Percentiles rank a stretch among this genome's conserved stretches.
Evolutionary conservation across 2,113 vertebrate species (phyloP).

Genomic region (Ptyas mucosa): DNA sequence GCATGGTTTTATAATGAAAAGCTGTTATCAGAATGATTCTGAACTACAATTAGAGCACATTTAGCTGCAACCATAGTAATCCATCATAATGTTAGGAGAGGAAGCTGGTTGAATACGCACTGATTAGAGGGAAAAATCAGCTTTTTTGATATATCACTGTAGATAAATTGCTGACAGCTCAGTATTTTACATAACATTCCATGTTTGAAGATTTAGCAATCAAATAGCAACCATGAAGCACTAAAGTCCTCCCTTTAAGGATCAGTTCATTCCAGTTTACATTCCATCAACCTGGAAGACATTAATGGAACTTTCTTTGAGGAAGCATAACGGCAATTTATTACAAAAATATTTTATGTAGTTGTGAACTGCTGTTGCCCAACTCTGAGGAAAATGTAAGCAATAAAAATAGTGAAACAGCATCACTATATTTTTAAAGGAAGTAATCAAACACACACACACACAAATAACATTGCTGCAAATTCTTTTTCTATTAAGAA

Average conservation of each 20-base stretch:
- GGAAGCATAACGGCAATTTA: background rate
- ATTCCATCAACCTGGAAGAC: background rate
- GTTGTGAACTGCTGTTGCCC: background rate
- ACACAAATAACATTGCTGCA: background rate
- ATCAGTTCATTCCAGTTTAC: rapidly evolving
- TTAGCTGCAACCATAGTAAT: slow-evolving; percentile 41
- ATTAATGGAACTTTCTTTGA: background rate
- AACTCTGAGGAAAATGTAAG: background rate
- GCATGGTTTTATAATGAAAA: slow-evolving; percentile 26
- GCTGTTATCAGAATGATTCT: slow-evolving; percentile 42
- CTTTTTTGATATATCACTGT: slow-evolving; percentile 30
- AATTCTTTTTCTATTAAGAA: background rate
- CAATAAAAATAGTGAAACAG: background rate
- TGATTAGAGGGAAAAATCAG: slow-evolving; percentile 21
- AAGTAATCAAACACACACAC: background rate
- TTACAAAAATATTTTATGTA: background rate
- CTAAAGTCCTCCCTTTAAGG: background rate
- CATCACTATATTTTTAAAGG: background rate
- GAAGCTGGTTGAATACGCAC: slow-evolving; percentile 12
- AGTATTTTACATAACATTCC: background rate
- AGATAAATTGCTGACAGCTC: slow-evolving; percentile 27
- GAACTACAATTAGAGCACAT: slow-evolving; percentile 25
- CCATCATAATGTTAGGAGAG: slow-evolving; percentile 23
- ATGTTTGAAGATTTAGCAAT: slow-evolving; percentile 31
- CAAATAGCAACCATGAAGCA: background rate